Percentiles rank a stretch among this genome's conserved stretches.
These are phyloP conservation scores for Ptiloglossa arizonensis DNA, from an alignment of 1,140 invertebrate species.

Conservation along the genomic window DNA sequence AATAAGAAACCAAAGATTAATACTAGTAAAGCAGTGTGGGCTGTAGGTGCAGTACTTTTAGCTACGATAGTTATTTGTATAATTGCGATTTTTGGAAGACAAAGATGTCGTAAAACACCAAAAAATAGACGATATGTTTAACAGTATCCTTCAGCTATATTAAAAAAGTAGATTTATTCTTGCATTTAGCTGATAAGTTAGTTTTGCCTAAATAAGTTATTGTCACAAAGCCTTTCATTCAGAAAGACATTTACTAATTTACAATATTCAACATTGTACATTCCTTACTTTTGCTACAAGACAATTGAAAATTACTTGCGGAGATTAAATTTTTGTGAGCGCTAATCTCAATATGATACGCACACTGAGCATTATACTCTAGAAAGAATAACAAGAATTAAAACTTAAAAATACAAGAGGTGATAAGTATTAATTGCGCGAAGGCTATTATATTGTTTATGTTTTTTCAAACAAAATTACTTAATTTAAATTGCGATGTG, in stretches of 20 bases:
- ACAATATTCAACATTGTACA: slow-evolving; percentile 46
- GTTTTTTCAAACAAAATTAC: neutral
- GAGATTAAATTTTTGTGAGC: neutral
- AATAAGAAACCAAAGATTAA: slow-evolving; percentile 61
- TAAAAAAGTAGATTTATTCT: slow-evolving; percentile 59
- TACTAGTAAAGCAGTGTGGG: slow-evolving; percentile 76
- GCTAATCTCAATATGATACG: neutral
- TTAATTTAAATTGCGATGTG: neutral
- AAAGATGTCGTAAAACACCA: slow-evolving; percentile 74
- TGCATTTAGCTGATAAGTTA: slow-evolving; percentile 50
- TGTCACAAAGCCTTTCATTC: slow-evolving; percentile 8
- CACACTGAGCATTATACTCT: neutral
- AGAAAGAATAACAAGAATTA: neutral
- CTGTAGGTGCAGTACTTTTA: slow-evolving; percentile 71
- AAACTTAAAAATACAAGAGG: neutral
- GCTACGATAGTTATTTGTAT: slow-evolving; percentile 72
- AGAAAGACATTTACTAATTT: slow-evolving; percentile 17
- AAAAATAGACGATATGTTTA: slow-evolving; percentile 79
- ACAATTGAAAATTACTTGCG: slow-evolving; percentile 9
- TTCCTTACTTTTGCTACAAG: slow-evolving; percentile 42
- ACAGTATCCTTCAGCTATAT: neutral
- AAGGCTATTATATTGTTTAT: no score
- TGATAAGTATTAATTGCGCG: slow-evolving; percentile 19
- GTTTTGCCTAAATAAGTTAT: slow-evolving; percentile 50
- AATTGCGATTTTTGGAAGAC: slow-evolving; percentile 74